phyloP scores from a whole-genome alignment of 1,140 invertebrate species.

The Anastrepha obliqua region DNA sequence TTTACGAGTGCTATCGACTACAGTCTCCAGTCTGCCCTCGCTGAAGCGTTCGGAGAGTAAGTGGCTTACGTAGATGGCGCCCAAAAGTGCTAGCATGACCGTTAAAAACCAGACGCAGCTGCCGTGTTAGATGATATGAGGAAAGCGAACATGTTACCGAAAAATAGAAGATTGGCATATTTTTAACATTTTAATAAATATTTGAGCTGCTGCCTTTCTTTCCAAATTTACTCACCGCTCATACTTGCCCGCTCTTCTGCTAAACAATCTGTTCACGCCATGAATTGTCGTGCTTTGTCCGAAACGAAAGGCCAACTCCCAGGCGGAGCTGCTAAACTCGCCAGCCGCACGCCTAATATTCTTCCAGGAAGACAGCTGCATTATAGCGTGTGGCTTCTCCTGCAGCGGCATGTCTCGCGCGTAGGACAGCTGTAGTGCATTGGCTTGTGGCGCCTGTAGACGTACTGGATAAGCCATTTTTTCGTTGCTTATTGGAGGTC shows the following conservation, averaged over 20 bases:
- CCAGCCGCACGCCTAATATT: not conserved
- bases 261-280: conserved; percentile 65
- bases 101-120: conserved; percentile 67
- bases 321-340: conserved; percentile 47
- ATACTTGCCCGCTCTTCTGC: conserved; percentile 62
- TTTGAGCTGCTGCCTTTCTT: not conserved
- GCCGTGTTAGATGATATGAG: not conserved
- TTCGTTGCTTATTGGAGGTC: not conserved
- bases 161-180: not conserved
- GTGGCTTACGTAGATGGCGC: conserved; percentile 67
- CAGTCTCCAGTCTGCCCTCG: conserved; percentile 63
- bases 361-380: conserved; percentile 4
- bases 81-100: conserved; percentile 65
- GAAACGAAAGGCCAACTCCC: conserved; percentile 66
- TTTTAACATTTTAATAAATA: not conserved
- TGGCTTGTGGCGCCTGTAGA: conserved; percentile 45
- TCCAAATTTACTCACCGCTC: conserved; percentile 59
- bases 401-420: not conserved
- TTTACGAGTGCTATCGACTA: conserved; percentile 69
- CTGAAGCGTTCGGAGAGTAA: conserved; percentile 67
- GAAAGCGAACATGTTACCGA: not conserved
- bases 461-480: conserved; percentile 22
- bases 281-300: conserved; percentile 69
- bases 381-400: not conserved
- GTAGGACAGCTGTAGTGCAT: conserved; percentile 12